Evolutionary conservation across 2,888 invertebrate species (phyloP).

Genomic region (Hedya salicella): DNA sequence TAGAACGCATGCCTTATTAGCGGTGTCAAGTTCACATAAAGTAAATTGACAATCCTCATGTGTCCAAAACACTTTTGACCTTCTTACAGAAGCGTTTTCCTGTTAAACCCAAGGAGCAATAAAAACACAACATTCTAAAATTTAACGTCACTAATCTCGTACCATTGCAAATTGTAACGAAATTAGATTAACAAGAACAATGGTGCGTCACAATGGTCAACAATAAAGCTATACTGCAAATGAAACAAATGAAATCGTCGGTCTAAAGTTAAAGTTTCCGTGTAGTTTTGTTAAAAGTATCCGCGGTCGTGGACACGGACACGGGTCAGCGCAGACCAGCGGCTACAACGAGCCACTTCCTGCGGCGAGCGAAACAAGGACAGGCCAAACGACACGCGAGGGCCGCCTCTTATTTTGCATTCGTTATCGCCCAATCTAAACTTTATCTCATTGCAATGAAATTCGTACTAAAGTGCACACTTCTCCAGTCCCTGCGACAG

Average conservation of each 20-base stretch:
- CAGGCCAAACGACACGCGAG: conserved; percentile 67
- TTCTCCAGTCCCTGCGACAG: conserved; percentile 25
- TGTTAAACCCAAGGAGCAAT: no score
- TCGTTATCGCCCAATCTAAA: conserved; percentile 51
- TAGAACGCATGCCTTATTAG: no score
- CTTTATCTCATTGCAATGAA: conserved; percentile 45
- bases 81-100: no score
- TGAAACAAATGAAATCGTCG: conserved; percentile 34
- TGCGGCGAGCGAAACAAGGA: conserved; percentile 73
- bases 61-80: no score
- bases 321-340: conserved; percentile 68
- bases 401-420: conserved; percentile 58
- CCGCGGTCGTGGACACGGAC: conserved; percentile 63
- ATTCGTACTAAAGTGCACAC: conserved; percentile 39
- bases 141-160: no score
- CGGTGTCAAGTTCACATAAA: no score
- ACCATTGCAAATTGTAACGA: no score
- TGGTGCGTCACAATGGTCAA: conserved; percentile 7
- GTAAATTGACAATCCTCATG: no score
- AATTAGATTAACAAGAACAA: conserved; percentile 17
- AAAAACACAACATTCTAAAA: no score
- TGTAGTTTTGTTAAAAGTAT: conserved; percentile 43
- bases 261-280: conserved; percentile 26
- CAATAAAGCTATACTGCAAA: conserved; percentile 34
- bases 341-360: conserved; percentile 76